These are phyloP conservation scores for Clarias pachynema DNA, from an alignment of 2,797 vertebrate genomes.

Conservation along the genomic window DNA sequence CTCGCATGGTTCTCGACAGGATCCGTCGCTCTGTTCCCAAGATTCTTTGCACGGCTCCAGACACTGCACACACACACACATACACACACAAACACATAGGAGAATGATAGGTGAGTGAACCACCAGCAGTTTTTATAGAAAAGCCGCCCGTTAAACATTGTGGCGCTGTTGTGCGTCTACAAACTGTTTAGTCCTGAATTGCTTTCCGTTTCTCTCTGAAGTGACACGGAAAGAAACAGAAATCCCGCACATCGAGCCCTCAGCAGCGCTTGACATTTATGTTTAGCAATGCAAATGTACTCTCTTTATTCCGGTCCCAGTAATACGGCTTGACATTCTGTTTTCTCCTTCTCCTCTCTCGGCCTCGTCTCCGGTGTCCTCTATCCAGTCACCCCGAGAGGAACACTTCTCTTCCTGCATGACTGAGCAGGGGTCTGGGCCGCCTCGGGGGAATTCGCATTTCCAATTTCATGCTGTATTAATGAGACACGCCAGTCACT, in stretches of 20 bases:
- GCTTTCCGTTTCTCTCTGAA: constrained; percentile 23
- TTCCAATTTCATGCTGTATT: constrained; percentile 81
- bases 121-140: constrained; percentile 22
- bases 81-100: neutral
- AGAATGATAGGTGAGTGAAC: constrained; percentile 21
- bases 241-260: constrained; percentile 30
- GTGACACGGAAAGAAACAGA: neutral
- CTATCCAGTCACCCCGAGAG: constrained; percentile 60
- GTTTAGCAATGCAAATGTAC: constrained; percentile 51
- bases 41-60: constrained; percentile 90
- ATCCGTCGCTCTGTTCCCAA: constrained; percentile 79
- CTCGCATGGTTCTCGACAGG: constrained; percentile 89
- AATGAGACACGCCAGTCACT: constrained; percentile 77
- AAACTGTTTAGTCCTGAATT: constrained; percentile 35
- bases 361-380: constrained; percentile 49
- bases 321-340: constrained; percentile 33
- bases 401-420: constrained; percentile 70
- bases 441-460: constrained; percentile 74
- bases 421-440: constrained; percentile 65
- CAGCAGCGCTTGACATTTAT: constrained; percentile 49
- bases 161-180: constrained; percentile 29
- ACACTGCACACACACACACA: constrained; percentile 75
- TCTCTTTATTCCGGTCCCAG: constrained; percentile 37
- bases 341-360: constrained; percentile 7
- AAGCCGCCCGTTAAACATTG: constrained; percentile 7